phyloP scores from a whole-genome alignment of 2,888 invertebrate species.

The Tipula unca region DNA sequence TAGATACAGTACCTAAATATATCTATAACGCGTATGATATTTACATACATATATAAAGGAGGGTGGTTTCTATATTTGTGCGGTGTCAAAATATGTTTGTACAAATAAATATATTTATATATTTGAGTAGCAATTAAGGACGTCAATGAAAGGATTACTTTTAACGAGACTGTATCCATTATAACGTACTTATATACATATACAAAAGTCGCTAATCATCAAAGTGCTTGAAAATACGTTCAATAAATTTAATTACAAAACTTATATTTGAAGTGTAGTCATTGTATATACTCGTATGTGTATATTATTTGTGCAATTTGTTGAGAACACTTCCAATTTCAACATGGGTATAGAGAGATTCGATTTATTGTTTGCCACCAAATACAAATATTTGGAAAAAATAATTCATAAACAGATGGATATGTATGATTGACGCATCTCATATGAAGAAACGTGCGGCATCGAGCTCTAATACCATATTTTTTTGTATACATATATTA shows the following conservation, averaged over 20 bases:
- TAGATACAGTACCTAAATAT: background rate
- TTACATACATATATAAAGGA: background rate
- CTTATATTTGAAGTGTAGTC: background rate
- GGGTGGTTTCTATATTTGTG: background rate
- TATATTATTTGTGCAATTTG: background rate
- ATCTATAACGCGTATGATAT: background rate
- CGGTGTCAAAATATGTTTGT: background rate
- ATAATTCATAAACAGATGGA: background rate
- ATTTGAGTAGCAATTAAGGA: background rate
- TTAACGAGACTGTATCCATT: background rate
- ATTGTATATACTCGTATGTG: too few relatives aligned
- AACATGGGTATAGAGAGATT: background rate
- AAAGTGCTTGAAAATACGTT: background rate
- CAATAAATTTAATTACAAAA: background rate
- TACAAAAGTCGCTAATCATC: background rate
- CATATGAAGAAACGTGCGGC: background rate
- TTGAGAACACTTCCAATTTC: background rate
- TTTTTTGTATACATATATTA: background rate
- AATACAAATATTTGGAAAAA: background rate
- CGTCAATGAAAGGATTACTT: background rate
- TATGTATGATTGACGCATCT: too few relatives aligned
- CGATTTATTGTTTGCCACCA: background rate
- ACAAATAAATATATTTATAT: background rate
- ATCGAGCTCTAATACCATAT: background rate
- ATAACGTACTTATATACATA: background rate